Percentiles rank a stretch among this genome's conserved stretches.
Conservation (phyloP, 1,140 invertebrate species). For the Anoplolepis gracilipes region DNA sequence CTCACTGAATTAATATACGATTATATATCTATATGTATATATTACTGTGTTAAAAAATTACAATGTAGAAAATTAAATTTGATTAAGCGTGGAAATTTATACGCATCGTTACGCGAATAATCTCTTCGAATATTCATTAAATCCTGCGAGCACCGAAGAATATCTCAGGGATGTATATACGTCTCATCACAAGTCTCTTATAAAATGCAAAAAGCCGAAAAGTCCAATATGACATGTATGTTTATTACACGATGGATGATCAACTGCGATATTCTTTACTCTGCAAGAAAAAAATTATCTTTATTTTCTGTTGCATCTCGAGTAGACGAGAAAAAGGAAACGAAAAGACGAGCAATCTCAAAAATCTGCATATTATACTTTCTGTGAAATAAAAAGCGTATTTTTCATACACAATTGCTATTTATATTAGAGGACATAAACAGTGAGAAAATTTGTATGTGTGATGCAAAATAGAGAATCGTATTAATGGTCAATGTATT, state of each 20-base stretch:
- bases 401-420: neutral
- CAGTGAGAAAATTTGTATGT: neutral
- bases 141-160: neutral
- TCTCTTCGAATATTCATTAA: conserved; percentile 25
- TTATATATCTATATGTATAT: too few relatives aligned
- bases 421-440: neutral
- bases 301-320: neutral
- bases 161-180: neutral
- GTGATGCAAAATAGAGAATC: too few relatives aligned
- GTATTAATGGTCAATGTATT: neutral
- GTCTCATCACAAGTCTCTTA: conserved; percentile 18
- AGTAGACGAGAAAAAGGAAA: neutral
- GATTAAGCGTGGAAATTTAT: conserved; percentile 23
- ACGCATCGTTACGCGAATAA: neutral
- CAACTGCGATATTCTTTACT: conserved; percentile 47
- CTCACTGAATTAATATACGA: too few relatives aligned
- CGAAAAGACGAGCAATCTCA: neutral
- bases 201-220: conserved; percentile 14
- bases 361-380: neutral
- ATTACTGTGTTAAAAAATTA: neutral
- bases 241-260: conserved; percentile 53
- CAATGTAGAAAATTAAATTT: neutral
- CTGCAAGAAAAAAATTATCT: neutral
- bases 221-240: conserved; percentile 7
- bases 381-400: neutral